Percentiles rank a stretch among this genome's conserved stretches.
phyloP scores from a whole-genome alignment of 2,888 invertebrate genomes.

The Therioaphis trifolii region DNA sequence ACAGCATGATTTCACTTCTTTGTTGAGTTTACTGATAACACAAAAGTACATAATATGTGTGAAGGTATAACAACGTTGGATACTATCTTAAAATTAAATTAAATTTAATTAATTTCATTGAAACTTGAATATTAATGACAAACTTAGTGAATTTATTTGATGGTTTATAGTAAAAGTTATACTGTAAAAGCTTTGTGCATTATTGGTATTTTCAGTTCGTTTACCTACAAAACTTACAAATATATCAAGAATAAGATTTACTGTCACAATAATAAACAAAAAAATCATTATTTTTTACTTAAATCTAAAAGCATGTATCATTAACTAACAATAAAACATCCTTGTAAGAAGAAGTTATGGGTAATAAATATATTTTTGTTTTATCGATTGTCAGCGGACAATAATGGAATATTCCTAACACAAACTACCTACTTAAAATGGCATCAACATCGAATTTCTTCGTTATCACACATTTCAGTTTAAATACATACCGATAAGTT shows the following conservation, averaged over 20 bases:
- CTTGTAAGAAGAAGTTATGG: background rate
- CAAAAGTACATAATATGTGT: too few species aligned
- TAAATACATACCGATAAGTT: background rate
- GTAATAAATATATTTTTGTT: slow-evolving; percentile 21
- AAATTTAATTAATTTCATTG: too few species aligned
- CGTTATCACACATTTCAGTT: slow-evolving; percentile 17
- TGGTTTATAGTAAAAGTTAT: too few species aligned
- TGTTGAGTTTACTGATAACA: too few species aligned
- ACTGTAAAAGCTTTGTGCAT: too few species aligned
- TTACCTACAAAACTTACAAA: background rate
- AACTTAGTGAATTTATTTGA: too few species aligned
- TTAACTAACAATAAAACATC: background rate
- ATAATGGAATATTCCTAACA: background rate
- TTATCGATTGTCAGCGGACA: background rate
- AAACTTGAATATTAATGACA: too few species aligned
- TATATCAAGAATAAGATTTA: background rate
- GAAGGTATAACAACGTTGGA: too few species aligned
- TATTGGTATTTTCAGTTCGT: too few species aligned
- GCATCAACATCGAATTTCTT: background rate
- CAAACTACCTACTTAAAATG: background rate
- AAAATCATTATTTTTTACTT: background rate
- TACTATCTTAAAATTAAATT: too few species aligned
- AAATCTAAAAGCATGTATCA: background rate
- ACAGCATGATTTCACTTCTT: too few species aligned
- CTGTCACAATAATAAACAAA: background rate